Conservation (phyloP, 2,888 invertebrate genomes). For the Ypsolopha scabrella region DNA sequence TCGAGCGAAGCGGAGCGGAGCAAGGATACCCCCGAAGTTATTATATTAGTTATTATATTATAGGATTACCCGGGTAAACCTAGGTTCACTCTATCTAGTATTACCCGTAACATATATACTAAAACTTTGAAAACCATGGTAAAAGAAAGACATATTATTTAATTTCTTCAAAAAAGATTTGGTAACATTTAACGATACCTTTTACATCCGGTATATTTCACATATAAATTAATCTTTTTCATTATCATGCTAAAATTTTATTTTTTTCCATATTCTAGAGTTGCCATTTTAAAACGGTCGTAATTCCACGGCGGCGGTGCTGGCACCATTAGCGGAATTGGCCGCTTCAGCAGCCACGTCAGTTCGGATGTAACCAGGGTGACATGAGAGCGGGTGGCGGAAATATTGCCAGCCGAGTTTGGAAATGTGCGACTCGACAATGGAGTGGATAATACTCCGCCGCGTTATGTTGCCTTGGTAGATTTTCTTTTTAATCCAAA, state of each 20-base stretch:
- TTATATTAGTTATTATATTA: too few species aligned
- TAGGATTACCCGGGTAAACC: too few species aligned
- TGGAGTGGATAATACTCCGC: not conserved
- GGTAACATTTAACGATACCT: not conserved
- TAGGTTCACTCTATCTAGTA: too few species aligned
- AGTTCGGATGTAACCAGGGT: constrained; percentile 30
- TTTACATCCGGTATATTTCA: not conserved
- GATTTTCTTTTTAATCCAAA: not conserved
- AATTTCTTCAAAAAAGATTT: constrained; percentile 3
- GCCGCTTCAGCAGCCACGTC: constrained; percentile 30
- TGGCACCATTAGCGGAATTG: constrained; percentile 52
- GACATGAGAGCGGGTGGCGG: not conserved
- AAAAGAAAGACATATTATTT: too few species aligned
- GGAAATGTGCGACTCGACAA: not conserved
- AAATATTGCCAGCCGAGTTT: not conserved
- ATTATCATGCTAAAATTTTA: too few species aligned
- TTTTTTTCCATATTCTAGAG: too few species aligned
- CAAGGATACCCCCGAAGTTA: too few species aligned
- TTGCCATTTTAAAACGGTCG: constrained; percentile 26
- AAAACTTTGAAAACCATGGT: too few species aligned
- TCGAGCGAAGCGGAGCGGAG: too few species aligned
- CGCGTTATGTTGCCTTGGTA: not conserved
- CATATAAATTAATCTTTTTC: too few species aligned
- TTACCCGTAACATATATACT: too few species aligned
- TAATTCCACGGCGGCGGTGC: constrained; percentile 21